A percentile compares a stretch with the other conserved stretches of the same genome.
Conservation (phyloP, 2,113 vertebrate genomes). For the Stigmatopora argus region DNA sequence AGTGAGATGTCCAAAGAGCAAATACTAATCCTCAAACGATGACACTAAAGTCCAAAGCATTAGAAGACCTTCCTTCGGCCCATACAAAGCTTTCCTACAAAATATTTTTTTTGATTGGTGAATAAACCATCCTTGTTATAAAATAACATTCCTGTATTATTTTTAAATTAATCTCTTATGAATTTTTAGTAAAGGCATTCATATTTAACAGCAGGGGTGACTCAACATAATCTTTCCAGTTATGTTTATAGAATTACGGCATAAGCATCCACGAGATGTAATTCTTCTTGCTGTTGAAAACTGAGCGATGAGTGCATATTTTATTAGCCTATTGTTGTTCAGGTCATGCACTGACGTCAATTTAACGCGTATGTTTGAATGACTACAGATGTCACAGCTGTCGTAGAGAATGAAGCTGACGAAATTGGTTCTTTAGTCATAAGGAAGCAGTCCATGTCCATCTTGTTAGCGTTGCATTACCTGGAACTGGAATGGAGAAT, state of each 20-base stretch:
- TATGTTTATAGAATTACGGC: constrained; percentile 13
- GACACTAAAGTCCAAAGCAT: constrained; percentile 23
- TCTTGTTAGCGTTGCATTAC: constrained; percentile 23
- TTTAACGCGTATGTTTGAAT: constrained; percentile 35
- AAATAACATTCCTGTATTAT: constrained; percentile 13
- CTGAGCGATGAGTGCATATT: neutral
- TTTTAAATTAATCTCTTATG: neutral
- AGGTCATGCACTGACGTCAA: neutral
- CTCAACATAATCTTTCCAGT: constrained; percentile 9
- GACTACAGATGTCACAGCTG: constrained; percentile 14
- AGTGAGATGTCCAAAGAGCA: constrained; percentile 22
- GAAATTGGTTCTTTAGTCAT: constrained; percentile 1
- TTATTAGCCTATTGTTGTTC: constrained; percentile 2
- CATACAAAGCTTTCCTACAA: neutral
- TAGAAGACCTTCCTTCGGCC: neutral
- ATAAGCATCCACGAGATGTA: neutral
- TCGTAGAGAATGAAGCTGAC: constrained; percentile 14
- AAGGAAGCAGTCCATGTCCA: constrained; percentile 15
- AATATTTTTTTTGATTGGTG: neutral
- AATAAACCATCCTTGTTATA: constrained; percentile 19
- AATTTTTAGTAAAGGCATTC: neutral
- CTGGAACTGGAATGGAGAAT: constrained; percentile 6
- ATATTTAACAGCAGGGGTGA: neutral
- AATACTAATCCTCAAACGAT: constrained; percentile 23
- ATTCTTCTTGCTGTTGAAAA: neutral